Evolutionary conservation across 2,113 vertebrate species (phyloP), one percentile per base, ranked within the genome.

Genomic region (Rhea americana): DNA sequence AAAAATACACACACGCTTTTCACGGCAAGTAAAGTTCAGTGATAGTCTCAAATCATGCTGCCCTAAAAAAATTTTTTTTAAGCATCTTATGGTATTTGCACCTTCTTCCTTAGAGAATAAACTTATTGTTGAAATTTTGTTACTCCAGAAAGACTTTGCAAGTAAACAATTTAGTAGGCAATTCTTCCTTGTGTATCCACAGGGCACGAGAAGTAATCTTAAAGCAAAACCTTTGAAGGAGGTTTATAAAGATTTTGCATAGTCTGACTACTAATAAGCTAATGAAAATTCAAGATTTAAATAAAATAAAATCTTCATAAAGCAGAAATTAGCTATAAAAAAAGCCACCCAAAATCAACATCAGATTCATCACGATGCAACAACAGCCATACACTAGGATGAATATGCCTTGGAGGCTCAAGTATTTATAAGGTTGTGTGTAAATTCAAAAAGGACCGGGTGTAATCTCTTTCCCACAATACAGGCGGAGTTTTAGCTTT

Each of bases 131-230:
- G 83, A 79, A 92, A 94, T 78, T 85, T 72, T 94, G 82, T 95
- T 95, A 84, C 78, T 95, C 48, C 85, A 93, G 90, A 94, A n/a
- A 79, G 82, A 53, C 51, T 95, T 85, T 45, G 61, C 89, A 93
- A 91, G 80, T 32, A 93, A 74, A 89, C 77, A 91, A 82, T 84
- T 68, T 78, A 88, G 47, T 63, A 76, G 51, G 80, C 82, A 82
- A 79, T 74, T 85, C 66, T 72, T 83, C 56, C 80, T 87, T 17
- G 1, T 78, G 91, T 94, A 82, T 82, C 95, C 93, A 94, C 30
- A 1, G 81, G 93, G 92, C 90, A 85, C 62, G 45, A 75, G 50
- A 93, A 35, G 93, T 39, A 91, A 91, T 91, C 85, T 93, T 74
- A 77, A 82, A 90, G 77, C 37, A 68, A 93, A 93, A 93, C 56